phyloP scores from a whole-genome alignment of 2,113 vertebrate species.

The Archocentrus centrarchus region DNA sequence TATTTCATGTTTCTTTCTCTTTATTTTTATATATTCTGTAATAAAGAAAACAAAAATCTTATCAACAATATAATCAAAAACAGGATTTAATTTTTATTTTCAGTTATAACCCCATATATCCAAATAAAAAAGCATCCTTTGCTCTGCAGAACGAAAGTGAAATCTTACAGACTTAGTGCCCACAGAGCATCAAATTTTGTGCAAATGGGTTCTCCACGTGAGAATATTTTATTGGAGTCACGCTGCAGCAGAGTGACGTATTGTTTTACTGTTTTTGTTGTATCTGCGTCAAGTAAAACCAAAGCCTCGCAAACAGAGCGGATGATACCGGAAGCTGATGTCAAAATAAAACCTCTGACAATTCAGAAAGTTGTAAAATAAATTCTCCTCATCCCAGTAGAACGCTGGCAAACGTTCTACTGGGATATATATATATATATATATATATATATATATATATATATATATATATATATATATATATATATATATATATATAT shows the following conservation, averaged over 20 bases:
- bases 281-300: neutral
- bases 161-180: neutral
- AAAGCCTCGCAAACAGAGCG: neutral
- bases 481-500: too few relatives aligned
- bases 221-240: constrained; percentile 19
- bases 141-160: neutral
- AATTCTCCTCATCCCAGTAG: neutral
- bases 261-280: neutral
- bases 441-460: neutral
- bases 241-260: constrained; percentile 23
- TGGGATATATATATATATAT: neutral
- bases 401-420: neutral
- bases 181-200: neutral
- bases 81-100: neutral
- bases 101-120: neutral
- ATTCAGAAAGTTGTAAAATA: neutral
- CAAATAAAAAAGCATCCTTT: neutral
- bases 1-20: neutral
- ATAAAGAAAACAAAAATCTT: neutral
- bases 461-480: too few relatives aligned
- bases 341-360: constrained; percentile 37
- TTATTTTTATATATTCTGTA: neutral
- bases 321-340: neutral
- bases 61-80: neutral
- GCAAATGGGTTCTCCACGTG: neutral